phyloP scores from a whole-genome alignment of 2,888 invertebrate genomes.

The Napeogenes inachia region DNA sequence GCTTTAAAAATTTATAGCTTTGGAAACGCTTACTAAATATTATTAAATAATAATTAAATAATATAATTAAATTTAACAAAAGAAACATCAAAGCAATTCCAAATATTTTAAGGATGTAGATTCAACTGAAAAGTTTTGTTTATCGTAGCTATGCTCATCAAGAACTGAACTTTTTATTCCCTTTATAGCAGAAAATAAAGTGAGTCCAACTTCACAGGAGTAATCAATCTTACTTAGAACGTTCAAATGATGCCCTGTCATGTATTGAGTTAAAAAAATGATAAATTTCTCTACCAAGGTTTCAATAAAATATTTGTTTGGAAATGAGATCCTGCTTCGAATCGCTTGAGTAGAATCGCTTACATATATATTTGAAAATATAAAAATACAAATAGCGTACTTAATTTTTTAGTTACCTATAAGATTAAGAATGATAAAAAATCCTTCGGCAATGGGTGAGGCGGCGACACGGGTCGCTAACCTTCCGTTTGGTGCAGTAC shows the following conservation, averaged over 20 bases:
- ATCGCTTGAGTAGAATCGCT: too few species aligned
- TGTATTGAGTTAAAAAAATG: constrained; percentile 28
- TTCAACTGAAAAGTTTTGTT: constrained; percentile 19
- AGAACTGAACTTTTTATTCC: constrained; percentile 48
- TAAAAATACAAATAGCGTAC: too few species aligned
- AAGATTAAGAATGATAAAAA: too few species aligned
- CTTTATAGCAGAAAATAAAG: constrained; percentile 37
- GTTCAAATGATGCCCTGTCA: constrained; percentile 52
- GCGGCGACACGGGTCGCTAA: too few species aligned
- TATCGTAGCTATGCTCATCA: constrained; percentile 29
- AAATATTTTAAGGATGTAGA: constrained; percentile 4
- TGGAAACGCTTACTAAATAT: not conserved
- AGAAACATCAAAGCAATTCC: not conserved
- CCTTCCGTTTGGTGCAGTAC: too few species aligned
- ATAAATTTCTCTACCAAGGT: too few species aligned
- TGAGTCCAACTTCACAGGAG: constrained; percentile 46
- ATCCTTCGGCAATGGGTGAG: too few species aligned
- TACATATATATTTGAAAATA: too few species aligned
- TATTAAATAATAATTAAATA: not conserved
- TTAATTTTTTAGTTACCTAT: too few species aligned
- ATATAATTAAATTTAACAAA: not conserved
- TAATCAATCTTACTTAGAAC: constrained; percentile 47
- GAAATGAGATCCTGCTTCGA: too few species aligned
- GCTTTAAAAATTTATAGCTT: too few species aligned
- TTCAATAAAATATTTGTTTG: too few species aligned